Conservation (phyloP, 1,140 invertebrate genomes). For the Pachypeltis micranthus region DNA sequence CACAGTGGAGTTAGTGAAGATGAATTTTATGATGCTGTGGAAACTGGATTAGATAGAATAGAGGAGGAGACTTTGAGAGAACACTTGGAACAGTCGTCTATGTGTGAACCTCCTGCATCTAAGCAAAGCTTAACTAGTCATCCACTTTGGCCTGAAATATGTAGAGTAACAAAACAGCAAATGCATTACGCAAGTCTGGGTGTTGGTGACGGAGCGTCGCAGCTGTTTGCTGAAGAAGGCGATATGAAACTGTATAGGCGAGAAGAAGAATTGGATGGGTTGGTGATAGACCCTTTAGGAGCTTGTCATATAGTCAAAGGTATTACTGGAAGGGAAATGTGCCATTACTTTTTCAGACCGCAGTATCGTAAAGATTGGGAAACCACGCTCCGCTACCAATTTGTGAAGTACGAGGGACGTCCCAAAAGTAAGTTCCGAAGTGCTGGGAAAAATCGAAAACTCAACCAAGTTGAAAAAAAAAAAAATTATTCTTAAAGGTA, state of each 20-base stretch:
- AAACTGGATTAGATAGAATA: slow-evolving; percentile 89
- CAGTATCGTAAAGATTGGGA: slow-evolving; percentile 96
- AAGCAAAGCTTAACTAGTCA: slow-evolving; percentile 45
- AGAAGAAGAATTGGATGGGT: slow-evolving; percentile 85
- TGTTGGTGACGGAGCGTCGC: slow-evolving; percentile 82
- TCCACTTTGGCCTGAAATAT: slow-evolving; percentile 62
- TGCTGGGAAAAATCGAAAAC: too few species aligned
- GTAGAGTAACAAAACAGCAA: slow-evolving; percentile 73
- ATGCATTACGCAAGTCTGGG: slow-evolving; percentile 68
- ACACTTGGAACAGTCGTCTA: slow-evolving; percentile 40
- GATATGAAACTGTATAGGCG: slow-evolving; percentile 98
- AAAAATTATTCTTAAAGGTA: too few species aligned
- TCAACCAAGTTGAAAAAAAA: too few species aligned
- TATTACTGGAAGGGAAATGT: slow-evolving; percentile 93
- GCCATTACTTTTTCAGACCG: slow-evolving; percentile 96
- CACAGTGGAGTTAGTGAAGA: slow-evolving; percentile 92
- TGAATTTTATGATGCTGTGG: slow-evolving; percentile 98
- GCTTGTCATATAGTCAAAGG: slow-evolving; percentile 94
- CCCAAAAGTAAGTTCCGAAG: too few species aligned
- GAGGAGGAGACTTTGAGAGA: slow-evolving; percentile 76
- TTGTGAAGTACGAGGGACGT: too few species aligned
- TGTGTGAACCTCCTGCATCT: slow-evolving; percentile 31
- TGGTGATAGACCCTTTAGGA: slow-evolving; percentile 95
- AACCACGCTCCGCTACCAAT: too few species aligned
- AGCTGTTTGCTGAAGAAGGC: slow-evolving; percentile 95